phyloP scores from a whole-genome alignment of 2,888 invertebrate species.

The Quadriops clusia region DNA sequence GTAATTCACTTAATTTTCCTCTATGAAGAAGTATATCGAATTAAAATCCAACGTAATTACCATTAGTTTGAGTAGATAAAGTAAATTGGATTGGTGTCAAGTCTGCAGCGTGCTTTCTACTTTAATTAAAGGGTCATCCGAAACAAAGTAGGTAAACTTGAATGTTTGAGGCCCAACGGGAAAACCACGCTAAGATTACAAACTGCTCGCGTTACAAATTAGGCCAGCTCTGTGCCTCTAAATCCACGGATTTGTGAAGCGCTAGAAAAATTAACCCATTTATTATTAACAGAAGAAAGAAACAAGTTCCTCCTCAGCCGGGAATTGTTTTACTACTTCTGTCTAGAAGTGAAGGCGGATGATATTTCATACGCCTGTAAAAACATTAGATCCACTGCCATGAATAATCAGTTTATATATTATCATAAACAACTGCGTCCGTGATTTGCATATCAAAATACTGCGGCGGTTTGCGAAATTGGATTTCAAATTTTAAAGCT shows the following conservation, averaged over 20 bases:
- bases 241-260: slow-evolving; percentile 13
- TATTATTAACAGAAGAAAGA: slow-evolving; percentile 19
- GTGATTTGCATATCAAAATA: slow-evolving; percentile 26
- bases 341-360: slow-evolving; percentile 20
- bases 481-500: slow-evolving; percentile 19
- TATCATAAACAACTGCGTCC: slow-evolving; percentile 23
- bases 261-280: slow-evolving; percentile 22
- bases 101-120: slow-evolving; percentile 21
- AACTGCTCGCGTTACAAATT: slow-evolving; percentile 33
- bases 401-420: slow-evolving; percentile 29
- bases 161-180: slow-evolving; percentile 14
- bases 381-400: slow-evolving; percentile 23
- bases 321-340: slow-evolving; percentile 30
- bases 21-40: slow-evolving; percentile 5
- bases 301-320: slow-evolving; percentile 24
- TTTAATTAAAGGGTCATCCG: slow-evolving; percentile 17
- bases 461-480: slow-evolving; percentile 19
- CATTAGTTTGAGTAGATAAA: slow-evolving; percentile 13
- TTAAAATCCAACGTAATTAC: slow-evolving; percentile 12
- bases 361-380: slow-evolving; percentile 25
- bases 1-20: too few relatives aligned
- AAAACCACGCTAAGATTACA: slow-evolving; percentile 26
- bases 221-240: slow-evolving; percentile 15
- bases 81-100: slow-evolving; percentile 25
- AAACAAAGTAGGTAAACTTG: slow-evolving; percentile 12